Evolutionary conservation across 2,797 vertebrate species (phyloP), one percentile per base, ranked within the genome.

Genomic region (Thamnophis elegans): DNA sequence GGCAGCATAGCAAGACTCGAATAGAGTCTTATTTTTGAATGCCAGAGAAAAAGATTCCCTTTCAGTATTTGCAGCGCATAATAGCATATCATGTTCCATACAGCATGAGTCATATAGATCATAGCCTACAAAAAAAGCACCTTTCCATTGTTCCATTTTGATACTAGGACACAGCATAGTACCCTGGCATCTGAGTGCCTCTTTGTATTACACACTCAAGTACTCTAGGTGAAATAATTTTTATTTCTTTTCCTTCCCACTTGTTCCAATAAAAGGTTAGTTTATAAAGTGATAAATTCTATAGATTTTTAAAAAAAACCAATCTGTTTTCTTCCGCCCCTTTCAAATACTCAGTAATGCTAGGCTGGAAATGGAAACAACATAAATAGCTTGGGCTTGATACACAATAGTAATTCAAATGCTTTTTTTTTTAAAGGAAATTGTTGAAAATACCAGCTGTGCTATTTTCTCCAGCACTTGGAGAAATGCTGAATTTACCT

Each of bases 21-120:
- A 53, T 1, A 20, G 92, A 93, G 90, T 85, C 54, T 13, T 85
- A 28, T 78, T 92, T 89, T 1, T 16, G 89, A 94, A 89, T 78
- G 51, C 94, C 87, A 90, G 78, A 94, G 95, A 91, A 94, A 94
- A 95, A 95, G 96, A 94, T 92, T 73, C 68, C 90, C 94, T 73
- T 94, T 94, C 92, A 88, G 93, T 90, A 94, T 95, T 92, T 93
- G 60, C 93, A 94, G 90, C 56, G 93, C 95, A 95, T 95, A 93
- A 94, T 94, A 96, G 96, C 93, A 87, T 18, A 73, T 36, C n/a
- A 73, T 20, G 32, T 32, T 73, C 91, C 2, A 82, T 47, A 32
- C 90, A 94, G 87, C 9, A 1, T 28, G 28, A 96, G 90, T 90
- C 47, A 1, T 92, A 0, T 6, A 95, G 95, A 95, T 95, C 94